Evolutionary conservation across 1,140 invertebrate genomes (phyloP).

Genomic region (Sminthurides bifidus): DNA sequence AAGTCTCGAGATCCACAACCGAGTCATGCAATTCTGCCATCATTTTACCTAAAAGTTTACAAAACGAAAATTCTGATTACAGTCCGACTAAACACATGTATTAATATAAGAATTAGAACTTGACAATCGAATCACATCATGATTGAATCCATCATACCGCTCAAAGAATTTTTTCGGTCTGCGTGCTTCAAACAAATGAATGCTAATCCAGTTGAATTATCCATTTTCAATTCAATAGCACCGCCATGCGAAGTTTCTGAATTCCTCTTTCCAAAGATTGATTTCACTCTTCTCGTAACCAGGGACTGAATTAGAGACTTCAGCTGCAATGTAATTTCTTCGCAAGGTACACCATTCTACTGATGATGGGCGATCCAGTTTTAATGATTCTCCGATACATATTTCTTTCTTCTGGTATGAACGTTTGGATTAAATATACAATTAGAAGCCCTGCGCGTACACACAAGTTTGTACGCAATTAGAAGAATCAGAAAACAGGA

Average conservation of each 20-base stretch:
- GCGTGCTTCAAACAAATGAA: no score
- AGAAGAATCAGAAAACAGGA: background rate
- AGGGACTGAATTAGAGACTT: no score
- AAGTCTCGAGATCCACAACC: conserved; percentile 40
- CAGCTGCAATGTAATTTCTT: no score
- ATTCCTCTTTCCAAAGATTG: no score
- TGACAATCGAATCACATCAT: no score
- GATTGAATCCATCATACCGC: no score
- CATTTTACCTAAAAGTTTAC: conserved; percentile 42
- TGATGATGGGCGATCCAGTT: conserved; percentile 1
- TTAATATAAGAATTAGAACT: background rate
- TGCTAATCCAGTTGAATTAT: background rate
- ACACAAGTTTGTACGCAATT: background rate
- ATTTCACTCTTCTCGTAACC: no score
- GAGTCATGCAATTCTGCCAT: conserved; percentile 45
- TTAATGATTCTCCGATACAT: background rate
- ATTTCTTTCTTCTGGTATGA: background rate
- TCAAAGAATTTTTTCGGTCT: no score
- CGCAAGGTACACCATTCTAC: background rate
- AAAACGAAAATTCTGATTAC: conserved; percentile 26
- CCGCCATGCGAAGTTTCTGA: no score
- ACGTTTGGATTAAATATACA: background rate
- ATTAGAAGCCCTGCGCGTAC: background rate
- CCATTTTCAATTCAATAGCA: background rate
- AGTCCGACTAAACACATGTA: background rate